Conservation (phyloP, 2,888 invertebrate species). For the Drosophila flavopinicola region DNA sequence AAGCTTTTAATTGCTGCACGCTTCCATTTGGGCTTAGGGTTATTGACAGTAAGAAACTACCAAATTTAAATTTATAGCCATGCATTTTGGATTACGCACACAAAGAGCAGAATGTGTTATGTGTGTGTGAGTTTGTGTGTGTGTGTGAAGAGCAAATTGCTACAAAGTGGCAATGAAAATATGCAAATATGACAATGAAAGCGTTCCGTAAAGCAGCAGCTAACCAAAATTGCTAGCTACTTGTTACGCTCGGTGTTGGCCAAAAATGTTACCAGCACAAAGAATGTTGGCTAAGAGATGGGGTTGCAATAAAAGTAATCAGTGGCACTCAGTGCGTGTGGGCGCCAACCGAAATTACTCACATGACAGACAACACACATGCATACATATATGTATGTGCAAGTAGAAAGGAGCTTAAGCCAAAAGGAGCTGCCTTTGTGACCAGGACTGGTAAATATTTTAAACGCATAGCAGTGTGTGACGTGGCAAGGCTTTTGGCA, state of each 20-base stretch:
- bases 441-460: constrained; percentile 32
- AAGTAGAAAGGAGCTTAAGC: constrained; percentile 18
- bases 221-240: constrained; percentile 15
- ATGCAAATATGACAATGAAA: constrained; percentile 1
- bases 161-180: constrained; percentile 2
- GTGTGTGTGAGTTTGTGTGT: background rate
- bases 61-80: background rate
- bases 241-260: constrained; percentile 12
- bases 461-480: background rate
- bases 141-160: background rate
- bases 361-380: constrained; percentile 49
- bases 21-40: background rate
- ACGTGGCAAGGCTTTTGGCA: constrained; percentile 4
- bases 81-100: background rate
- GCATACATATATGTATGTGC: background rate
- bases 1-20: no score
- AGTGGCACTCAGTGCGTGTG: constrained; percentile 34
- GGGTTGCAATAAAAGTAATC: constrained; percentile 47
- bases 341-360: constrained; percentile 60
- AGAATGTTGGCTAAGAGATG: constrained; percentile 12
- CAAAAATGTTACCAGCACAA: constrained; percentile 12
- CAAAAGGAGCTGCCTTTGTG: constrained; percentile 37
- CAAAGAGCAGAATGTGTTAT: background rate
- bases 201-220: constrained; percentile 4
- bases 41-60: background rate